phyloP scores from a whole-genome alignment of 2,113 vertebrate species.

The Sapayoa aenigma region DNA sequence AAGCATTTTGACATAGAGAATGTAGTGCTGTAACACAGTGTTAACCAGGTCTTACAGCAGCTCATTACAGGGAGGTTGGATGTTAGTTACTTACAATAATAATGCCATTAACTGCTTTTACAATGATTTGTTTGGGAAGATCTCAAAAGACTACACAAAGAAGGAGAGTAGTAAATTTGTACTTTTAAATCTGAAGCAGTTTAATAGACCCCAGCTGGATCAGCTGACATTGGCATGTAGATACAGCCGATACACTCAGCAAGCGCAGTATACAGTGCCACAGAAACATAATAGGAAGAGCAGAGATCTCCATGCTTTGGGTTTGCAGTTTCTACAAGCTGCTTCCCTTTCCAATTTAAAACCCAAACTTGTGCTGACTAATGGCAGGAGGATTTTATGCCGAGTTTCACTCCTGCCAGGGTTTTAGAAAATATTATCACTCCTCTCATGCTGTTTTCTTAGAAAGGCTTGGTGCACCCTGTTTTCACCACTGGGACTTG shows the following conservation, averaged over 20 bases:
- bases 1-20: not conserved
- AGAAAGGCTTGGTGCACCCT: not conserved
- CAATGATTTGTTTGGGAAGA: not conserved
- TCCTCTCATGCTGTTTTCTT: not conserved
- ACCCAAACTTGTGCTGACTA: not conserved
- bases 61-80: not conserved
- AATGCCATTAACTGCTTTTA: not conserved
- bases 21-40: not conserved
- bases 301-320: rapidly evolving
- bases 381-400: not conserved
- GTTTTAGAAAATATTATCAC: not conserved
- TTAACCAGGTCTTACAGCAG: not conserved
- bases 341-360: not conserved
- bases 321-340: not conserved
- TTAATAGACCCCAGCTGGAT: rapidly evolving
- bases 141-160: not conserved
- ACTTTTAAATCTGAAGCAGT: not conserved
- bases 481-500: not conserved
- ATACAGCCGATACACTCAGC: not conserved
- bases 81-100: not conserved
- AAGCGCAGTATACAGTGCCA: rapidly evolving
- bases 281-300: rapidly evolving
- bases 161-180: not conserved
- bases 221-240: not conserved
- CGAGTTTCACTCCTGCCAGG: not conserved